Base-by-base conservation (phyloP, 2,113 vertebrate species). In the Cromileptes altivelis region DNA sequence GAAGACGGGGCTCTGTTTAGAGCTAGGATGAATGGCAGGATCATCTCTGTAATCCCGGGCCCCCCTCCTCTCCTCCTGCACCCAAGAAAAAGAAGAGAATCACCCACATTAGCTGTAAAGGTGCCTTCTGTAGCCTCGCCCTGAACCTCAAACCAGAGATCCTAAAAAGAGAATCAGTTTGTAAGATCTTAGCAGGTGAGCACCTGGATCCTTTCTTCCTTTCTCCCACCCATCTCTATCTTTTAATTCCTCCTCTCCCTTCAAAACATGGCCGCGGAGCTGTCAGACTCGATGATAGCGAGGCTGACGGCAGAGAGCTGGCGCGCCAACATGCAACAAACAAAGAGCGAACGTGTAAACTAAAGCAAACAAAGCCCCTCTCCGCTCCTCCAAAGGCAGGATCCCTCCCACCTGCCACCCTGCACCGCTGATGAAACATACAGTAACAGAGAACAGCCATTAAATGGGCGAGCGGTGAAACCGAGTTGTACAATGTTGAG, bases 21-120 rank as follows among this genome's bases (percentile, higher is more conserved):
- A 94, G 95, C 94, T 89, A 93, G 91, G 88, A 95, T 94, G 94
- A 95, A 95, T 93, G 92, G 89, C 91, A 80, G 92, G 94, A 95
- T 94, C 92, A 94, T 92, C 94, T 92, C 93, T 92, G 94, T 94
- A 94, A 94, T 94, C 94, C 93, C 9, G 13, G n/a, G 4, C 58
- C 73, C 87, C 84, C 75, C 27, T 65, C 63, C 56, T 49, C 87
- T 71, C 77, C 81, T 78, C 87, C 74, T 82, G 80, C 88, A 86
- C 88, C 88, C 81, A 69, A 78, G 81, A 86, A 91, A 84, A 75
- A 80, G 78, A 69, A 64, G 82, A 85, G 76, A 92, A 87, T 91
- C 88, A 82, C 91, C 91, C 92, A 92, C 88, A 90, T 93, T 88
- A 92, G 85, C 90, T 82, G 23, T 33, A 52, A 84, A 72, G 86